Conservation (phyloP, 2,797 vertebrate species). For the Atherinosoma microstoma region DNA sequence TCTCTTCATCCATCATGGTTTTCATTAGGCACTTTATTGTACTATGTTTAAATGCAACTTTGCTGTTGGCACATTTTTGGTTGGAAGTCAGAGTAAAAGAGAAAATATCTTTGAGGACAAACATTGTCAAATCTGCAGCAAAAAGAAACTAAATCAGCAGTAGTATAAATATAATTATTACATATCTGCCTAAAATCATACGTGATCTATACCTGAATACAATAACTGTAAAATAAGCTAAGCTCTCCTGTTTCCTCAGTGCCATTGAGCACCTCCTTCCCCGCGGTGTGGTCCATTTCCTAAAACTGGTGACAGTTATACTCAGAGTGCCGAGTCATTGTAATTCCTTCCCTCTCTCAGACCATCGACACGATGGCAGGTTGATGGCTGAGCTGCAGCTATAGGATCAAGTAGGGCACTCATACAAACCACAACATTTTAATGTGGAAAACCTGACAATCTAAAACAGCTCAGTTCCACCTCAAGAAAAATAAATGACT, state of each 20-base stretch:
- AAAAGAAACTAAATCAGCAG: background rate
- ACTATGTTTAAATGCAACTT: background rate
- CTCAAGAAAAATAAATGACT: constrained; percentile 13
- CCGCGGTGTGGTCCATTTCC: constrained; percentile 10
- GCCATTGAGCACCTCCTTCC: background rate
- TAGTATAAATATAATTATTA: too few species aligned
- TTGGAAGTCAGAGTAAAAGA: background rate
- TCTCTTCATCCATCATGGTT: background rate
- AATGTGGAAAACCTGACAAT: constrained; percentile 2
- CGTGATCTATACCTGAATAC: background rate
- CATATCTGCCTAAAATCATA: background rate
- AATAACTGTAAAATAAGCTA: background rate
- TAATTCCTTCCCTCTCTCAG: constrained; percentile 17
- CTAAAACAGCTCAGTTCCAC: constrained; percentile 6
- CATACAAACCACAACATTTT: background rate
- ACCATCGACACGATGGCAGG: constrained; percentile 45
- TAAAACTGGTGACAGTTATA: background rate
- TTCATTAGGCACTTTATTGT: background rate
- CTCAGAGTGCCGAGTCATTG: constrained; percentile 59
- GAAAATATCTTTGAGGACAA: background rate
- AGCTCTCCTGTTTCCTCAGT: background rate
- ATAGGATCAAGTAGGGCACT: constrained; percentile 8
- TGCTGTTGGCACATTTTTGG: background rate
- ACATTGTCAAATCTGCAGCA: background rate
- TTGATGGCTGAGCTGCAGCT: constrained; percentile 10